phyloP scores from a whole-genome alignment of 2,888 invertebrate genomes.

The Mesorhabditis belari region DNA sequence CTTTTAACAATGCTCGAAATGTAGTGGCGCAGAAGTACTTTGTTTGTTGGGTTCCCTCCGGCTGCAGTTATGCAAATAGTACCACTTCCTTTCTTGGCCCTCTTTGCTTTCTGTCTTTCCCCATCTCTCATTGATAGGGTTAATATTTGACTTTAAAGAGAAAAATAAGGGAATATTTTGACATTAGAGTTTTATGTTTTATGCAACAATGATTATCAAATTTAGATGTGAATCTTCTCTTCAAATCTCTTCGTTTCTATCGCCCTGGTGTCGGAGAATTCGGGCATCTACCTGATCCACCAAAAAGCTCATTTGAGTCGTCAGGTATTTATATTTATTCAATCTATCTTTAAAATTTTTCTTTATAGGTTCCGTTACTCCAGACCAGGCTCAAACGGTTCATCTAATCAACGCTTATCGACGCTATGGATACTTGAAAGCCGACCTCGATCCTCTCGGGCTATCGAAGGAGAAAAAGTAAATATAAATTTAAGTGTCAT shows the following conservation, averaged over 20 bases:
- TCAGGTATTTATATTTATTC: slow-evolving; percentile 11
- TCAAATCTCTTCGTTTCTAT: slow-evolving; percentile 13
- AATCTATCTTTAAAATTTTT: neutral
- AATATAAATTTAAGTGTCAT: slow-evolving; percentile 7
- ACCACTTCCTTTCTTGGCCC: too few species aligned
- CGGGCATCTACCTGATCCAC: slow-evolving; percentile 35
- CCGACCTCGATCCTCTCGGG: slow-evolving; percentile 47
- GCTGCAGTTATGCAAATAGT: too few species aligned
- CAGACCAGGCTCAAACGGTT: slow-evolving; percentile 30
- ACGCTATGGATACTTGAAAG: slow-evolving; percentile 45
- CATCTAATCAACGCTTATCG: slow-evolving; percentile 49
- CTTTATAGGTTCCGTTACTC: slow-evolving; percentile 18
- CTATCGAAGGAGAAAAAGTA: slow-evolving; percentile 25
- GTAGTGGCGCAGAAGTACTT: too few species aligned
- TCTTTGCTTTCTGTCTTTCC: too few species aligned
- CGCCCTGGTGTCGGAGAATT: slow-evolving; percentile 29
- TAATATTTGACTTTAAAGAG: too few species aligned
- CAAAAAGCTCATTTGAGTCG: slow-evolving; percentile 27
- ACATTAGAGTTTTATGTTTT: too few species aligned
- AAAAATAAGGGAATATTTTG: too few species aligned
- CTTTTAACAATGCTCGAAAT: too few species aligned
- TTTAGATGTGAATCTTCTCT: neutral
- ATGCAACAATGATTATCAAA: neutral
- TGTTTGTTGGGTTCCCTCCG: too few species aligned
- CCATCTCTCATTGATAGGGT: too few species aligned